Conservation (phyloP, 2,888 invertebrate genomes). For the Augiades crinisus region DNA sequence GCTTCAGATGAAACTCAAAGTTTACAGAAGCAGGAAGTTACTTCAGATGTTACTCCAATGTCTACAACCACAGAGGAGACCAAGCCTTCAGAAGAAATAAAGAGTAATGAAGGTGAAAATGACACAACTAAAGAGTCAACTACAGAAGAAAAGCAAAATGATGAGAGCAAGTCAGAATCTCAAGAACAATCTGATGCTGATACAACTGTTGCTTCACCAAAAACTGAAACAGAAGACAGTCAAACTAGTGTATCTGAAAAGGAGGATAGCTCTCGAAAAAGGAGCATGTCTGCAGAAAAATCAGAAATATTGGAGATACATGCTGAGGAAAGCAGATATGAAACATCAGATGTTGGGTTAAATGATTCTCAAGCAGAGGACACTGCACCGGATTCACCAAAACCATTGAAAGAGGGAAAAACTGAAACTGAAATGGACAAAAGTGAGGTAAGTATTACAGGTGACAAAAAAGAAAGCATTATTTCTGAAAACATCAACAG, state of each 20-base stretch:
- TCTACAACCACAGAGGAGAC: conserved; percentile 59
- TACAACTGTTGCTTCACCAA: conserved; percentile 58
- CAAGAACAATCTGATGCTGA: conserved; percentile 40
- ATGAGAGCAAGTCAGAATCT: conserved; percentile 27
- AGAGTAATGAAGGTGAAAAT: conserved; percentile 34
- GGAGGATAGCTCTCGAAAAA: conserved; percentile 31
- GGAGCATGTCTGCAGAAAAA: conserved; percentile 56
- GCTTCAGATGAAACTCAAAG: conserved; percentile 24
- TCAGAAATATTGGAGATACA: conserved; percentile 66
- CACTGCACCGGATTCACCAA: conserved; percentile 41
- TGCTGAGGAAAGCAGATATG: conserved; percentile 60
- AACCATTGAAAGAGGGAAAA: conserved; percentile 28
- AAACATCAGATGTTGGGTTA: conserved; percentile 51
- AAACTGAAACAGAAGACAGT: conserved; percentile 34
- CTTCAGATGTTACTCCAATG: conserved; percentile 45
- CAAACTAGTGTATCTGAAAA: conserved; percentile 19
- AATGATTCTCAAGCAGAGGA: conserved; percentile 44
- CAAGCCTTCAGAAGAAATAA: conserved; percentile 45
- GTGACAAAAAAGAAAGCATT: conserved; percentile 50
- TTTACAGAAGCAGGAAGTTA: conserved; percentile 23
- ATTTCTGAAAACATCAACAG: conserved; percentile 42
- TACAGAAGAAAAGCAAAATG: conserved; percentile 29
- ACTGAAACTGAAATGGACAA: conserved; percentile 25
- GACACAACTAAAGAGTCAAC: conserved; percentile 33
- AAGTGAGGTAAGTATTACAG: conserved; percentile 67